phyloP scores from a whole-genome alignment of 2,113 vertebrate genomes.

The Semnornis frantzii region DNA sequence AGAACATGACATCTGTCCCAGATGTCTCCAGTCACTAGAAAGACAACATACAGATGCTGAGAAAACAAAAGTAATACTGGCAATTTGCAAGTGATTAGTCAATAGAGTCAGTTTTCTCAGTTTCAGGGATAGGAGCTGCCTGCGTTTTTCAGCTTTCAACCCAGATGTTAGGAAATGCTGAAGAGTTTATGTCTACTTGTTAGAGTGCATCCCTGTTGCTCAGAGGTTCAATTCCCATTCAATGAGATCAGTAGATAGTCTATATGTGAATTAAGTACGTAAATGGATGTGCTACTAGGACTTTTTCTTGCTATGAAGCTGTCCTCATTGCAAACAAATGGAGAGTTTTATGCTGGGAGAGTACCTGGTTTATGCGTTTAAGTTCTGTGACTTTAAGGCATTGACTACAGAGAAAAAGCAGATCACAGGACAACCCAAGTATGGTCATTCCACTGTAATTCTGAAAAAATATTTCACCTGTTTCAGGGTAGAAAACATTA shows the following conservation, averaged over 20 bases:
- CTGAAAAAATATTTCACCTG: background rate
- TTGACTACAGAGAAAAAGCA: background rate
- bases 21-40: background rate
- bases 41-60: background rate
- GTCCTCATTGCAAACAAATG: background rate
- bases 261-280: background rate
- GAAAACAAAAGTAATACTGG: background rate
- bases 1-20: background rate
- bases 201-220: background rate
- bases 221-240: background rate
- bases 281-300: background rate
- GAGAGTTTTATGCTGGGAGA: background rate
- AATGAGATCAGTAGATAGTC: background rate
- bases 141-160: background rate
- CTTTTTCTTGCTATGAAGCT: background rate
- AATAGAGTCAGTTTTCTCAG: background rate
- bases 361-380: background rate
- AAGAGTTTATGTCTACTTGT: background rate
- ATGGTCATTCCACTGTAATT: background rate
- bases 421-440: background rate
- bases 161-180: background rate
- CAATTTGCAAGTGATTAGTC: background rate
- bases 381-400: background rate
- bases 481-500: background rate
- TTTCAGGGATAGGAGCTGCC: background rate